Conservation (phyloP, 2,888 invertebrate species). For the Tineola bisselliella region DNA sequence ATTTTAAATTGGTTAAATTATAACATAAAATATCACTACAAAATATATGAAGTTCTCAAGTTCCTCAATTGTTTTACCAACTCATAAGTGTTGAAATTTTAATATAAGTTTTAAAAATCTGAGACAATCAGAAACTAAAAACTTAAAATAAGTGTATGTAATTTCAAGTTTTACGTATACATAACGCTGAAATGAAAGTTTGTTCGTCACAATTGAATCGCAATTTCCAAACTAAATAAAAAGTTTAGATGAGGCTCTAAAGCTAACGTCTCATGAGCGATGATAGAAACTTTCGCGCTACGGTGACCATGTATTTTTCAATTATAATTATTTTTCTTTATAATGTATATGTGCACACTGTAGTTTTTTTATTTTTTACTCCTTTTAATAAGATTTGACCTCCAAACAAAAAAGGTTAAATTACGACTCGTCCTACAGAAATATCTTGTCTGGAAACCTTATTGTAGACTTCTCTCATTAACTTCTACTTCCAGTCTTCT, state of each 20-base stretch:
- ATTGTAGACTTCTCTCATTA: conserved; percentile 42
- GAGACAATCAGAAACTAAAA: not conserved
- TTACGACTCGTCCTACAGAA: not conserved
- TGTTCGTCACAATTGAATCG: conserved; percentile 3
- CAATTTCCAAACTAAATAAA: conserved; percentile 2
- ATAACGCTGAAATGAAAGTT: not conserved
- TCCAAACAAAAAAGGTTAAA: not conserved
- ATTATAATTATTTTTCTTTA: too few relatives aligned
- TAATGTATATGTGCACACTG: too few relatives aligned
- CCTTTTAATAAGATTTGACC: not conserved
- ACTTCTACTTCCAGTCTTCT: conserved; percentile 28
- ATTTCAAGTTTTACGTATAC: not conserved
- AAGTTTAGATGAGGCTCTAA: not conserved
- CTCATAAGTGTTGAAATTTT: too few relatives aligned
- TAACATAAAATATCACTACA: too few relatives aligned
- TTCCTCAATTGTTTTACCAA: too few relatives aligned
- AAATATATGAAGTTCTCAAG: too few relatives aligned
- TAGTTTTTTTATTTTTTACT: too few relatives aligned
- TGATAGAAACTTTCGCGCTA: not conserved
- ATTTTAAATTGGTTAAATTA: too few relatives aligned
- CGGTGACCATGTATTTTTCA: not conserved
- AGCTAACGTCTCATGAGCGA: not conserved
- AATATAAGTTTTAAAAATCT: not conserved
- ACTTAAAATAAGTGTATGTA: not conserved
- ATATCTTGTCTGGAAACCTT: conserved; percentile 15